Base-by-base conservation (phyloP, 2,113 vertebrate genomes). In the Limnothrissa miodon region DNA sequence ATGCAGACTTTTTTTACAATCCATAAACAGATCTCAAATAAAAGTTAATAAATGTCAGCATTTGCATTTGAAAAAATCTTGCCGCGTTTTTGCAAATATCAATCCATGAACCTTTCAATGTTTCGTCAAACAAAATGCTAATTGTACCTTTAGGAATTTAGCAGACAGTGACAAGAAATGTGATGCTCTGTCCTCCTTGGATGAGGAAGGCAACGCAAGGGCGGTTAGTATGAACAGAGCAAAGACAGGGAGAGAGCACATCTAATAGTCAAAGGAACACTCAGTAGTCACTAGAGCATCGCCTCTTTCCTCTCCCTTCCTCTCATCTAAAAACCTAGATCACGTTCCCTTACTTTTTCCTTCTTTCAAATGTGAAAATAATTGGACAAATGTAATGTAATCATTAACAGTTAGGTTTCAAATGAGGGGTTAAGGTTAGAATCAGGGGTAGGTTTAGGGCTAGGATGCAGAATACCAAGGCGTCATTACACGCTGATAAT, bases 1-100 rank as follows among this genome's bases (percentile, higher is more conserved):
- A 97, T 98, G 97, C 97, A 96, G 93, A 96, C 95, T 96, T 70
- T 74, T 74, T 86, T 99, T 99, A 99, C 97, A 98, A 97, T 99
- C 98, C 96, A 99, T 99, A 99, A 99, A 99, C 97, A 97, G 94
- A 98, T 98, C 96, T 94, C 94, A 96, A 99, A 99, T 99, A 98
- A 98, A 99, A 98, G 96, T 99, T 99, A 98, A 98, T 98, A 99
- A 99, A 99, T 99, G 98, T 99, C 98, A 99, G 96, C 96, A 99
- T 99, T 99, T 98, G 97, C 98, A 99, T 99, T 98, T 95, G 95
- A 96, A 88, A 88, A 96, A 96, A 90, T 96, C 95, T 96, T 92
- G 95, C 95, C 96, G 95, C 96, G 96, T 97, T 98, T 98, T 96
- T 96, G 95, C 97, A 98, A 99, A 99, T 98, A 99, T 99, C 97